Conservation (phyloP, 2,113 vertebrate genomes). For the Neoarius graeffei region DNA sequence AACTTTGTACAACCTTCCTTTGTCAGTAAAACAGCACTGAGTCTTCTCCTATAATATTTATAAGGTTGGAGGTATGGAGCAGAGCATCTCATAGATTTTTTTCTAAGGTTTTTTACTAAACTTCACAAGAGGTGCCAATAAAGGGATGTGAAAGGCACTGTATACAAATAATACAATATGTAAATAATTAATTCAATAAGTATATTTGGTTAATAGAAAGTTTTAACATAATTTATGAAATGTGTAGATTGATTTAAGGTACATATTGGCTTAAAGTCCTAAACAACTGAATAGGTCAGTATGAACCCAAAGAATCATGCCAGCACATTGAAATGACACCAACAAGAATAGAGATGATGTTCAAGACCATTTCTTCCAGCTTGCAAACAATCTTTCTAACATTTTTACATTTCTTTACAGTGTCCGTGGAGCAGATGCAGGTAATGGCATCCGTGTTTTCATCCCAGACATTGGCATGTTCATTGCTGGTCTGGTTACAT, state of each 20-base stretch:
- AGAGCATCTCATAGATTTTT: no score
- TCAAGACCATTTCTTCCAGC: not conserved
- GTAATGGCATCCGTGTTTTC: conserved; percentile 85
- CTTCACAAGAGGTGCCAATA: no score
- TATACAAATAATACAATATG: no score
- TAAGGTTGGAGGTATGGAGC: no score
- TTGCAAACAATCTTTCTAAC: not conserved
- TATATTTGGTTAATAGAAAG: not conserved
- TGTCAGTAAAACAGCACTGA: no score
- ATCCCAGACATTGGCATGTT: conserved; percentile 88
- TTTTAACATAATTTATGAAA: not conserved
- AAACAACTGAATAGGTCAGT: not conserved
- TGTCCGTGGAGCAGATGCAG: conserved; percentile 82
- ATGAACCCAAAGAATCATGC: not conserved
- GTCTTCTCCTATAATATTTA: no score
- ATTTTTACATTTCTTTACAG: conserved; percentile 61
- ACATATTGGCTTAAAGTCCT: not conserved
- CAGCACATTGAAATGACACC: not conserved
- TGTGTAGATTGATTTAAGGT: not conserved
- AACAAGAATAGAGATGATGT: not conserved
- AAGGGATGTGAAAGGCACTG: no score
- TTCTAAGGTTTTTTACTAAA: no score
- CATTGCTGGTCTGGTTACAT: conserved; percentile 80
- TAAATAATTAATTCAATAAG: no score
- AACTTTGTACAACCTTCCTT: no score